Conservation (phyloP, 2,113 vertebrate genomes). For the Rana temporaria region DNA sequence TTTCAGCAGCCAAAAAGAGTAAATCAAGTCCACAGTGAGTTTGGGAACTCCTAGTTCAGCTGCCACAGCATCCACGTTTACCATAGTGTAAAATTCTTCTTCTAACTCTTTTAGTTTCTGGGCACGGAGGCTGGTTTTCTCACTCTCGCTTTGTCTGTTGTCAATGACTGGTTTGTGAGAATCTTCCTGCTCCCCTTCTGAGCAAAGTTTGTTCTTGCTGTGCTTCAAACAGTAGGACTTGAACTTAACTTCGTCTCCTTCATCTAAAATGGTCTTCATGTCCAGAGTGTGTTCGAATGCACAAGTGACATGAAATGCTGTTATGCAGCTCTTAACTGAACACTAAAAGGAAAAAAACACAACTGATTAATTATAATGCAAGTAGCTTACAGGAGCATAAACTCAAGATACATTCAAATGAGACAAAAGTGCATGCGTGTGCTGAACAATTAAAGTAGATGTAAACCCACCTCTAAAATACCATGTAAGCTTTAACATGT, state of each 20-base stretch:
- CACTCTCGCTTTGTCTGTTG: slow-evolving; percentile 80
- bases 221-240: slow-evolving; percentile 97
- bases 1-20: slow-evolving; percentile 98
- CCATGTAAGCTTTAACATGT: no score
- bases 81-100: slow-evolving; percentile 90
- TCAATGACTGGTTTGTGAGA: slow-evolving; percentile 76
- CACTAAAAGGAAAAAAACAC: slow-evolving; percentile 74
- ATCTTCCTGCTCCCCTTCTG: slow-evolving; percentile 66
- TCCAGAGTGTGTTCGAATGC: slow-evolving; percentile 97
- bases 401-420: no score
- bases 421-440: no score
- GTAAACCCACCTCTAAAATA: no score
- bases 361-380: slow-evolving; percentile 49
- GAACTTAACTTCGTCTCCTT: slow-evolving; percentile 96
- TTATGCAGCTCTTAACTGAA: slow-evolving; percentile 97
- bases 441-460: no score
- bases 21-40: slow-evolving; percentile 87
- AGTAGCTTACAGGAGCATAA: background rate
- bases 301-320: slow-evolving; percentile 98
- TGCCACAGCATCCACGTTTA: slow-evolving; percentile 85
- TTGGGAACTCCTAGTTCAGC: slow-evolving; percentile 78
- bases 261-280: slow-evolving; percentile 97
- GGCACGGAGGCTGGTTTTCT: slow-evolving; percentile 86
- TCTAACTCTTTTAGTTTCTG: slow-evolving; percentile 94
- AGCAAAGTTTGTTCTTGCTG: slow-evolving; percentile 84